These are phyloP conservation scores for Myotis lucifugus DNA, from an alignment of 2,113 vertebrate species.

Conservation along the genomic window DNA sequence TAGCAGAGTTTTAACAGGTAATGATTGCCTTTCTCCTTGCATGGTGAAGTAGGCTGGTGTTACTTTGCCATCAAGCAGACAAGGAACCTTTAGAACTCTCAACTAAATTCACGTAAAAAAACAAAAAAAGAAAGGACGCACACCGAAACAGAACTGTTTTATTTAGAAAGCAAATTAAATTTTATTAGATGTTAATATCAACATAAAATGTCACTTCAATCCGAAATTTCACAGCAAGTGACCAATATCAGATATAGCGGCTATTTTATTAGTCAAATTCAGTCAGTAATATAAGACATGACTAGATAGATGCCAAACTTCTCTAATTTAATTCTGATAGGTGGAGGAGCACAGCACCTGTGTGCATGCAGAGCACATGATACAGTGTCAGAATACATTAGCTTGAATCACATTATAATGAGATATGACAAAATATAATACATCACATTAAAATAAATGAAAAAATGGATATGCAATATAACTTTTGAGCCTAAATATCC, in stretches of 20 bases:
- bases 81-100: conserved; percentile 26
- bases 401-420: background rate
- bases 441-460: background rate
- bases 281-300: background rate
- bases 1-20: background rate
- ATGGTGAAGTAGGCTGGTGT: background rate
- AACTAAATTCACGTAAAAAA: conserved; percentile 33
- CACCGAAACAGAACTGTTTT: background rate
- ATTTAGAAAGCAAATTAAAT: background rate
- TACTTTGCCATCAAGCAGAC: conserved; percentile 63
- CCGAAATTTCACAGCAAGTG: conserved; percentile 17
- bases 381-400: background rate
- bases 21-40: background rate
- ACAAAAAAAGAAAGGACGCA: background rate
- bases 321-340: conserved; percentile 41
- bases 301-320: background rate
- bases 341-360: background rate
- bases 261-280: conserved; percentile 13
- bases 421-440: background rate
- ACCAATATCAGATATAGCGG: background rate
- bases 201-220: background rate
- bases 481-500: background rate
- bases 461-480: background rate
- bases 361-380: accelerated
- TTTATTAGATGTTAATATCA: background rate